Evolutionary conservation across 2,113 vertebrate genomes (phyloP), one percentile per base, ranked within the genome.

Genomic region (Blennius ocellaris): DNA sequence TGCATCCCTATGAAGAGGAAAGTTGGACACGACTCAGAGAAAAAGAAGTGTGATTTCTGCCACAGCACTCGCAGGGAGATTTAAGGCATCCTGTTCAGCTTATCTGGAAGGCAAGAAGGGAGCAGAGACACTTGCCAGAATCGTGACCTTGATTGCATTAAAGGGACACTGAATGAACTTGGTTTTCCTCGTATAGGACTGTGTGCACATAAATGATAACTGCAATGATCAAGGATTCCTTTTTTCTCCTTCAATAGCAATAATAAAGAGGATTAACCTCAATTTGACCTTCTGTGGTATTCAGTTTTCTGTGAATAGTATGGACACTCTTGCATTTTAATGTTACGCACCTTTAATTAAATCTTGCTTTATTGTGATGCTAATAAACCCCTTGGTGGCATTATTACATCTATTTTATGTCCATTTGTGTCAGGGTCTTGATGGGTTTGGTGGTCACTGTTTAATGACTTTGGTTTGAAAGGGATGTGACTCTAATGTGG

Each of bases 401-500:
- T 80, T 49, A 82, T 84, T 53, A 73, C 71, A 76, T 86, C 60
- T 30, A 39, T 68, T 83, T 69, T 62, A 81, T 61, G 83, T 78
- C 62, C 72, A 48, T 68, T 72, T 82, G 72, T 72, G 69, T 78
- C 53, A 62, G 81, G 79, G 78, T 83, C 72, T 74, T 61, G 73
- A 87, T 86, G 73, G 88, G 36, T 78, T 86, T 80, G 12, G 80
- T 75, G 87, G 84, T 80, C 76, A 78, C 65, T 58, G 66, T 74
- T 80, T 76, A 82, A 80, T 83, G 62, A 54, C 50, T 78, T 39
- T 40, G 78, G 40, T 58, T 76, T 84, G 39, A 73, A 62, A 71
- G 60, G 57, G 63, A 61, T 81, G 69, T 44, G 67, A 69, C 69
- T 80, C 38, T 88, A 85, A 82, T 82, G 78, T 48, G 59, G 43